phyloP scores from a whole-genome alignment of 2,113 vertebrate species.

The Cynoglossus semilaevis region DNA sequence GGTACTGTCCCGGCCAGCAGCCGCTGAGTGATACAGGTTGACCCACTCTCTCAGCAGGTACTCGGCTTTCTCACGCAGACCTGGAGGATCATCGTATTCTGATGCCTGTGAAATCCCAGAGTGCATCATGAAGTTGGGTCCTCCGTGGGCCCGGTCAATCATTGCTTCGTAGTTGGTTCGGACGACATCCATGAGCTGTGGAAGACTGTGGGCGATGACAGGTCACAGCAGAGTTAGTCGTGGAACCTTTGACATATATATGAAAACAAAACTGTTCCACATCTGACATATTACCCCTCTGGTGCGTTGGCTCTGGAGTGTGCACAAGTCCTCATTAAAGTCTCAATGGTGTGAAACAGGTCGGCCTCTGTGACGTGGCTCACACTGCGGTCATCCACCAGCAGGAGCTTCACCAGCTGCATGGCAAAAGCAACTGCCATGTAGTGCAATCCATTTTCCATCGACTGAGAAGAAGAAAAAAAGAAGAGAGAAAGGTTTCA shows the following conservation, averaged over 20 bases:
- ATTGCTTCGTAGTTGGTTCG: slow-evolving; percentile 98
- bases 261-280: too few relatives aligned
- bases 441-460: slow-evolving; percentile 99
- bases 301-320: slow-evolving; percentile 98
- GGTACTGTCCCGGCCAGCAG: slow-evolving; percentile 96
- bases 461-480: slow-evolving; percentile 78
- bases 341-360: slow-evolving; percentile 98
- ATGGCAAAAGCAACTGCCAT: slow-evolving; percentile 99
- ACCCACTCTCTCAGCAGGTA: slow-evolving; percentile 98
- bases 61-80: slow-evolving; percentile 96
- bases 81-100: slow-evolving; percentile 96
- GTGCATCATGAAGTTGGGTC: slow-evolving; percentile 99
- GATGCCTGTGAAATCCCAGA: slow-evolving; percentile 98
- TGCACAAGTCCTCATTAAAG: slow-evolving; percentile 97
- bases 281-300: slow-evolving; percentile 81
- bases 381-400: slow-evolving; percentile 95
- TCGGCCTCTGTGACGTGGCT: slow-evolving; percentile 96
- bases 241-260: not conserved
- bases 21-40: slow-evolving; percentile 97
- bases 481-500: not conserved
- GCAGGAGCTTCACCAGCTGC: slow-evolving; percentile 94
- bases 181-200: slow-evolving; percentile 98
- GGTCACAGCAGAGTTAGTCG: not conserved
- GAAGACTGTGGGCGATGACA: slow-evolving; percentile 77
- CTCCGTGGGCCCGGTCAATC: slow-evolving; percentile 97